These are phyloP conservation scores for Heterochromis multidens DNA, from an alignment of 2,113 vertebrate species.

Conservation along the genomic window DNA sequence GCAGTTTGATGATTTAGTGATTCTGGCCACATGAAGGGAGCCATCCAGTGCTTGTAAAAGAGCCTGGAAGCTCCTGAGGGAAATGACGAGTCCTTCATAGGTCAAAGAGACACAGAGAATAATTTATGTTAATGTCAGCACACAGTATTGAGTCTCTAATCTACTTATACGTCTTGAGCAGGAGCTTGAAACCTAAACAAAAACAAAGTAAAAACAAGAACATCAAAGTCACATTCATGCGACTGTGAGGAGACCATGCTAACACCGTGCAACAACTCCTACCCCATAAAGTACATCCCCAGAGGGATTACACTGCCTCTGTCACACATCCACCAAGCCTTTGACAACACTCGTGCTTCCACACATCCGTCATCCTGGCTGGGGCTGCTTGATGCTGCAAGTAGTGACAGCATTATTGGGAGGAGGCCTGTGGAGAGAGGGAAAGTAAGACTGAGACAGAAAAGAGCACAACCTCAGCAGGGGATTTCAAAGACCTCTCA, in stretches of 20 bases:
- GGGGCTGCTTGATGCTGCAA: constrained; percentile 33
- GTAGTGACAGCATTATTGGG: constrained; percentile 29
- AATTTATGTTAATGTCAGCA: not conserved
- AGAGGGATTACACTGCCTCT: not conserved
- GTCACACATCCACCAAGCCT: constrained; percentile 18
- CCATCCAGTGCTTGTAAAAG: not conserved
- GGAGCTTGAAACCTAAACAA: not conserved
- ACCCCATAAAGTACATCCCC: not conserved
- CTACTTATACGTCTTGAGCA: not conserved
- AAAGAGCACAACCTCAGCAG: constrained; percentile 47
- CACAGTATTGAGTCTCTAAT: not conserved
- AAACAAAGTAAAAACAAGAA: not conserved
- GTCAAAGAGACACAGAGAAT: not conserved
- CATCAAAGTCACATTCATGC: not conserved
- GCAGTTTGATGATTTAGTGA: constrained; percentile 1
- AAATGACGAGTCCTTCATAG: not conserved
- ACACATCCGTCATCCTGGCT: constrained; percentile 2
- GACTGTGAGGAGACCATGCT: not conserved
- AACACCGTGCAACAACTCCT: not conserved
- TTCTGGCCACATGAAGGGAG: not conserved
- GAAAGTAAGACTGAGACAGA: constrained; percentile 3
- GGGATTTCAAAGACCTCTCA: constrained; percentile 32
- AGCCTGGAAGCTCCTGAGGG: not conserved
- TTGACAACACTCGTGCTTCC: constrained; percentile 20
- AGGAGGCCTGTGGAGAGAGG: constrained; percentile 23